Percentiles rank a stretch among this genome's conserved stretches.
phyloP scores from a whole-genome alignment of 92 coral and sea anemone species.

The Metridium senile region DNA sequence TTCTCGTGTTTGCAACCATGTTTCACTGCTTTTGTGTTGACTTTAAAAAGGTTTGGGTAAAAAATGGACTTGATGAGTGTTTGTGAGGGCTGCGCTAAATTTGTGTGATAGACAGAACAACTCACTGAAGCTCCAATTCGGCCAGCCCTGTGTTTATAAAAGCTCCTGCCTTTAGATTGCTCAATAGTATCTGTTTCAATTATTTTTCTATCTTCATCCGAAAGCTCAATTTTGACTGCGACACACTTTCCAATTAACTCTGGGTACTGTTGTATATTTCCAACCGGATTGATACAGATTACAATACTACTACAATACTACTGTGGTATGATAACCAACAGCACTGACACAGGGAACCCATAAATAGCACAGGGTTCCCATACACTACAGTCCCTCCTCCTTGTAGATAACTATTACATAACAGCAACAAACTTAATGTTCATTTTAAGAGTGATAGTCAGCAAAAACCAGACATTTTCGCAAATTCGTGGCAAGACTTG shows the following conservation, averaged over 20 bases:
- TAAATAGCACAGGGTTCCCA: too few relatives aligned
- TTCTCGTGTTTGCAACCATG: conserved; percentile 57
- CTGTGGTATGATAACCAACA: too few relatives aligned
- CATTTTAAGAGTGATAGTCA: too few relatives aligned
- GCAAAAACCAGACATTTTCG: too few relatives aligned
- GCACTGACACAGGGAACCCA: too few relatives aligned
- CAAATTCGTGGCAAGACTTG: too few relatives aligned
- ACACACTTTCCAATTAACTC: conserved; percentile 26
- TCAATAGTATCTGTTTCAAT: conserved; percentile 36
- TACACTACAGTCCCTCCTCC: too few relatives aligned
- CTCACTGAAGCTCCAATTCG: conserved; percentile 53
- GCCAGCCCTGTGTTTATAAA: conserved; percentile 55
- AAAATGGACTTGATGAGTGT: conserved; percentile 48
- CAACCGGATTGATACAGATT: too few relatives aligned
- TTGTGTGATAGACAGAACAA: conserved; percentile 49
- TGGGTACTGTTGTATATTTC: too few relatives aligned
- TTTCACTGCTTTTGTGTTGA: conserved; percentile 43
- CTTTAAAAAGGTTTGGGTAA: conserved; percentile 52
- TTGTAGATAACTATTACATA: too few relatives aligned
- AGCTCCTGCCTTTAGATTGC: conserved; percentile 47
- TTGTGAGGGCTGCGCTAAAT: conserved; percentile 50
- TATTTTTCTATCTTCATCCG: conserved; percentile 9
- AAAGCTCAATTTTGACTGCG: background rate
- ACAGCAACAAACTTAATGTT: too few relatives aligned
- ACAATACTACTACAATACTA: too few relatives aligned